These are phyloP conservation scores for Pandemis heparana DNA, from an alignment of 2,888 invertebrate genomes.

Conservation along the genomic window DNA sequence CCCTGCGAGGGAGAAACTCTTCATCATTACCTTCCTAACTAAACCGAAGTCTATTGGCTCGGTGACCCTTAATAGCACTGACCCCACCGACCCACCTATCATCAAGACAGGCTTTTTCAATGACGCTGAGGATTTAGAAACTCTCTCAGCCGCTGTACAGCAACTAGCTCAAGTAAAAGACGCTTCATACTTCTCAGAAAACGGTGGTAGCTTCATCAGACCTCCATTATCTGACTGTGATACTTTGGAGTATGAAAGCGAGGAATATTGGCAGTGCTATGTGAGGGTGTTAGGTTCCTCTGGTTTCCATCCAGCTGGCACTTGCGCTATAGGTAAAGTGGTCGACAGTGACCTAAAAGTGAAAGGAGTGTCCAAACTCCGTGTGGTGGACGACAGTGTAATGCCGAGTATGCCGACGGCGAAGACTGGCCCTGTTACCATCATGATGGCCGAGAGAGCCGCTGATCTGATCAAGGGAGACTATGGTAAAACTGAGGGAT, in stretches of 20 bases:
- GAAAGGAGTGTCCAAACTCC: conserved; percentile 40
- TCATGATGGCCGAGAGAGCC: conserved; percentile 47
- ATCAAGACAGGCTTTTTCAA: conserved; percentile 32
- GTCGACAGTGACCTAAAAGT: conserved; percentile 42
- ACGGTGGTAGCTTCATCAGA: conserved; percentile 13
- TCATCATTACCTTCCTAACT: not conserved
- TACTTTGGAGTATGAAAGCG: conserved; percentile 67
- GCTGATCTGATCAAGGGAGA: conserved; percentile 45
- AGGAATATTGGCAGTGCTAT: conserved; percentile 85
- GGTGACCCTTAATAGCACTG: conserved; percentile 30
- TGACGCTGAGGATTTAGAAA: conserved; percentile 30
- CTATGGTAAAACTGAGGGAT: not conserved
- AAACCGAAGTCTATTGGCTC: conserved; percentile 34
- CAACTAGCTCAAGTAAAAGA: not conserved
- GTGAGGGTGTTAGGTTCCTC: conserved; percentile 79
- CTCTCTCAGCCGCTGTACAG: conserved; percentile 11
- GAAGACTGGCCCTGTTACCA: conserved; percentile 43
- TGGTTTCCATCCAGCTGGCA: conserved; percentile 80
- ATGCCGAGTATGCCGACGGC: conserved; percentile 44
- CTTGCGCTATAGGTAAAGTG: conserved; percentile 42
- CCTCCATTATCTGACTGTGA: conserved; percentile 72
- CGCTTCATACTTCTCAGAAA: conserved; percentile 16
- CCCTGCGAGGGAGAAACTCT: conserved; percentile 23
- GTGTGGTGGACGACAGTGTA: conserved; percentile 46
- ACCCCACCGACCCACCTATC: conserved; percentile 25